Conservation (phyloP, 1,140 invertebrate species). For the Drosophila persimilis region DNA sequence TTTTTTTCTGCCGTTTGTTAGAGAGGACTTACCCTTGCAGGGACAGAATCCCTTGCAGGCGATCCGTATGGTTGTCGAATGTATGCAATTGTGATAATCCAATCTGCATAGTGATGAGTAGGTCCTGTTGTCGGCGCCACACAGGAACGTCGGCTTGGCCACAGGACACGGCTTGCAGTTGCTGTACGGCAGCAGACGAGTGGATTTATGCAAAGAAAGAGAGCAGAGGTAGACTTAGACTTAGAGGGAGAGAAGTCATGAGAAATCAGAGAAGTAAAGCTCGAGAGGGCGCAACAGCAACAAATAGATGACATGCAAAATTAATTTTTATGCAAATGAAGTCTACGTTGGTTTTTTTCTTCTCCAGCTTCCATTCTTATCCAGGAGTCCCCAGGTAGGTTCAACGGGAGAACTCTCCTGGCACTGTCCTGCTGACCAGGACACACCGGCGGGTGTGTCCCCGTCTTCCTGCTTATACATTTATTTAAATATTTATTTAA, state of each 20-base stretch:
- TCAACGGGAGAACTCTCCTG: neutral
- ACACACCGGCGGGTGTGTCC: neutral
- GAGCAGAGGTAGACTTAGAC: conserved; percentile 47
- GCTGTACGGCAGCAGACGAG: conserved; percentile 55
- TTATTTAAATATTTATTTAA: conserved; percentile 80
- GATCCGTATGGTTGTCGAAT: conserved; percentile 88
- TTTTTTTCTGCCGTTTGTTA: conserved; percentile 14
- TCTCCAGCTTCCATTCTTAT: neutral
- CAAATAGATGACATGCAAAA: conserved; percentile 78
- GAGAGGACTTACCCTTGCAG: conserved; percentile 85
- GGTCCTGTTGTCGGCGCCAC: conserved; percentile 95
- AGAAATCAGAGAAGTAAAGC: conserved; percentile 52
- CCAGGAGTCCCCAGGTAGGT: neutral
- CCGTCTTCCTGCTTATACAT: conserved; percentile 31
- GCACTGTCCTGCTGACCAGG: conserved; percentile 13
- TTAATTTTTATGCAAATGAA: conserved; percentile 81
- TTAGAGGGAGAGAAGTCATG: conserved; percentile 23
- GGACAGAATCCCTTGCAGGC: conserved; percentile 95
- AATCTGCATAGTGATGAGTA: conserved; percentile 95
- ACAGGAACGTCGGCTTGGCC: conserved; percentile 91
- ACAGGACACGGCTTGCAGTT: conserved; percentile 92
- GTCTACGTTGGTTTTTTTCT: conserved; percentile 27
- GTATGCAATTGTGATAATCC: conserved; percentile 96
- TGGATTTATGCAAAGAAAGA: neutral
- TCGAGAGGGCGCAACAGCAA: conserved; percentile 54